These are phyloP conservation scores for crab-eating macaque (Macaca fascicularis) DNA, from an alignment of 2,113 vertebrate genomes.

Conservation along the genomic window T2T-MFA8v1.1 NC_088375.1:152778001-152778500, in stretches of 20 bases:
- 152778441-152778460: conserved; percentile 30
- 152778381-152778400: conserved; percentile 42
- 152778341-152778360: background rate
- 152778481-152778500: background rate
- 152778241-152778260: background rate
- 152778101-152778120: background rate
- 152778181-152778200: background rate
- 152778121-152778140: background rate
- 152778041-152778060: background rate
- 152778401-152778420: background rate
- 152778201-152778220: background rate
- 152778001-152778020: conserved; percentile 54
- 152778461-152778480: background rate
- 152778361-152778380: conserved; percentile 30
- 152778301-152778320: background rate
- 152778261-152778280: background rate
- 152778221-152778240: background rate
- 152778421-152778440: conserved; percentile 19
- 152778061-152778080: background rate
- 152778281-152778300: background rate
- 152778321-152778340: background rate
- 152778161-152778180: background rate
- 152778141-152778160: conserved; percentile 1
- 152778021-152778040: conserved; percentile 47
- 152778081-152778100: background rate